phyloP scores from a whole-genome alignment of 2,113 vertebrate genomes.

The Etheostoma cragini region DNA sequence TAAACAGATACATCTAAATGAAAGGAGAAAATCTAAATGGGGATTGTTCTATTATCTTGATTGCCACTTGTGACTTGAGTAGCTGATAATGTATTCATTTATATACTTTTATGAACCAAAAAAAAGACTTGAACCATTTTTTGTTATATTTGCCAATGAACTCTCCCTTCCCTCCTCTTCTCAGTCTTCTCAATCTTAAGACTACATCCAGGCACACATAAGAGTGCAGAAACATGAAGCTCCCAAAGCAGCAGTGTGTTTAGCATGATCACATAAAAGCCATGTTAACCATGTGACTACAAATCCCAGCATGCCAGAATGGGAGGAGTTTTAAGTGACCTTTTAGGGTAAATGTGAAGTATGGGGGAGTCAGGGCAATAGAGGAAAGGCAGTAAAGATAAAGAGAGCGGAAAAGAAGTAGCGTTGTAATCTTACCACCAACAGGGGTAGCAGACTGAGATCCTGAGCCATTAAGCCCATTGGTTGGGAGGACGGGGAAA shows the following conservation, averaged over 20 bases:
- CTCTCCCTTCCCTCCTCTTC: background rate
- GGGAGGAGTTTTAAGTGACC: slow-evolving; percentile 51
- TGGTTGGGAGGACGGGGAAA: slow-evolving; percentile 88
- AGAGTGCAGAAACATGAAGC: slow-evolving; percentile 36
- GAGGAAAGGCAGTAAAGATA: slow-evolving; percentile 54
- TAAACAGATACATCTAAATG: slow-evolving; percentile 19
- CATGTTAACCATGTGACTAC: slow-evolving; percentile 47
- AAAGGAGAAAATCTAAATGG: background rate
- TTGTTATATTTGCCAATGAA: background rate
- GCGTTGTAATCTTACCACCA: slow-evolving; percentile 94
- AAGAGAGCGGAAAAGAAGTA: slow-evolving; percentile 78
- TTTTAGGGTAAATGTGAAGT: slow-evolving; percentile 45
- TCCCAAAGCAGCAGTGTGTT: slow-evolving; percentile 53
- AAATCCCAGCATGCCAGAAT: slow-evolving; percentile 72
- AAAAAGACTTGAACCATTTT: background rate
- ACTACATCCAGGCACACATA: slow-evolving; percentile 18
- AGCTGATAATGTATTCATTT: background rate
- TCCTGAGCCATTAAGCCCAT: slow-evolving; percentile 96
- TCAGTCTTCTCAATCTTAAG: background rate
- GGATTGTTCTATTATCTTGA: background rate
- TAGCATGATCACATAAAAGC: slow-evolving; percentile 43
- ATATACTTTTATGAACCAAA: background rate
- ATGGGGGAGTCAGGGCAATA: slow-evolving; percentile 66
- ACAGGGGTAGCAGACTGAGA: slow-evolving; percentile 97
- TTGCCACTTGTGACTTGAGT: background rate